Evolutionary conservation across 2,888 invertebrate genomes (phyloP), one percentile per base, ranked within the genome.

Genomic region (Helicoverpa assulta): DNA sequence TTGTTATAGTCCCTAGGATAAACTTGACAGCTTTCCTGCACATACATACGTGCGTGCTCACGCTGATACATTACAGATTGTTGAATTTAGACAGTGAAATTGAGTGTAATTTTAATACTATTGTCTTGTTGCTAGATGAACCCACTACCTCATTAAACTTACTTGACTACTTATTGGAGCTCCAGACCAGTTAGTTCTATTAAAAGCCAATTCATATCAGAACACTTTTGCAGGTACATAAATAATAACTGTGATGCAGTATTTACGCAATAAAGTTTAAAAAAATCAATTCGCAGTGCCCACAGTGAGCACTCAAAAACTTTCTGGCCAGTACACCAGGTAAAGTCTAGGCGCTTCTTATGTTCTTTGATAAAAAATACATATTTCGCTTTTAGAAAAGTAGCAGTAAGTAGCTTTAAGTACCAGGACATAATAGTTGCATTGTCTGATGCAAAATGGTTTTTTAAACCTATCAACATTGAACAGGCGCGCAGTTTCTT

Each of bases 1-100:
- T 76, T 68, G 55, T 75, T 73, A 79, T 64, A 79, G 63, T n/a
- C 66, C 33, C 40, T 21, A 67, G 61, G 37, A 59, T 67, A 67
- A 61, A 68, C 52, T 52, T 73, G 55, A 62, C 29, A 69, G 60
- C 57, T 70, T 78, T 66, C 57, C 59, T 61, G 70, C n/a, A 62
- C 40, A 56, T 53, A 52, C 33, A 67, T 56, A 50, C 68, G 43
- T 33, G 16, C 51, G 63, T 19, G 18, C 51, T 19, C 58, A 61
- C 43, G 52, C 51, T 57, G 53, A 55, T 26, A 26, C 26, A 26
- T 3, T 26, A 26, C n/a, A n/a, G 4, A 26, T 26, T 26, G 26
- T 26, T 26, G 26, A 26, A 26, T 26, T 26, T 26, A 26, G 26
- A 26, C 26, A 26, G 26, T 26, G 26, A 26, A 26, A 4, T 26